Conservation (phyloP, 1,140 invertebrate genomes). For the Drosophila tani region DNA sequence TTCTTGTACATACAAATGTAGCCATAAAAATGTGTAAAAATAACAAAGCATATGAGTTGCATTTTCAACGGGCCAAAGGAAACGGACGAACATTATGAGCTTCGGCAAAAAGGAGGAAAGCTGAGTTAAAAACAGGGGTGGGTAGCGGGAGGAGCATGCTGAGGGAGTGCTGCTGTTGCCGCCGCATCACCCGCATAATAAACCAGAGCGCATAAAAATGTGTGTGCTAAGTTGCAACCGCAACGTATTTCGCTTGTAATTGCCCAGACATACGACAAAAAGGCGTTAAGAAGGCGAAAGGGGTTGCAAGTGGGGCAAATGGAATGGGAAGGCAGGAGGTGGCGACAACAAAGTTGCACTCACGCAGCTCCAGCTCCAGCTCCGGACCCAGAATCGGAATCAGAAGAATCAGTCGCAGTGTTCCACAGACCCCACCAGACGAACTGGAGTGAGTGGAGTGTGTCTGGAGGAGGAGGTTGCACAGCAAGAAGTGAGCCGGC, state of each 20-base stretch:
- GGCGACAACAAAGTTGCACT: slow-evolving; percentile 60
- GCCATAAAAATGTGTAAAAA: slow-evolving; percentile 76
- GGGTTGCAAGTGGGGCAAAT: slow-evolving; percentile 17
- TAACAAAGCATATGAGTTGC: slow-evolving; percentile 77
- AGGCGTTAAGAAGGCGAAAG: slow-evolving; percentile 9
- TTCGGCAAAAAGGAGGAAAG: slow-evolving; percentile 33
- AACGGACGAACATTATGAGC: slow-evolving; percentile 63
- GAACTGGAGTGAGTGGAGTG: slow-evolving; percentile 29
- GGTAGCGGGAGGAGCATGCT: not conserved
- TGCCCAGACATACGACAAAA: slow-evolving; percentile 53
- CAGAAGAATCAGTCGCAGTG: slow-evolving; percentile 30
- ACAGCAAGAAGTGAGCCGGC: slow-evolving; percentile 52
- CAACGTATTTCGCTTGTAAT: slow-evolving; percentile 53
- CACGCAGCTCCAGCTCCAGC: slow-evolving; percentile 35
- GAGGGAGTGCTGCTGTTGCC: not conserved
- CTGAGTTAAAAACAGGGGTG: not conserved
- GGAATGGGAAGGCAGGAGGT: slow-evolving; percentile 14
- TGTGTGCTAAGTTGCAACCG: slow-evolving; percentile 57
- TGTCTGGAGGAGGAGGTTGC: slow-evolving; percentile 1
- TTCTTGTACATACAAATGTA: slow-evolving; percentile 48
- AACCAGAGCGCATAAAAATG: slow-evolving; percentile 64
- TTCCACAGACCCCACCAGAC: slow-evolving; percentile 41
- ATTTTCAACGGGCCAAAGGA: slow-evolving; percentile 66
- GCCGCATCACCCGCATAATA: slow-evolving; percentile 72
- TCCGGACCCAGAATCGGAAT: slow-evolving; percentile 37